Evolutionary conservation across 2,113 vertebrate genomes (phyloP), one percentile per base, ranked within the genome.

Genomic region (Pelodiscus sinensis): DNA sequence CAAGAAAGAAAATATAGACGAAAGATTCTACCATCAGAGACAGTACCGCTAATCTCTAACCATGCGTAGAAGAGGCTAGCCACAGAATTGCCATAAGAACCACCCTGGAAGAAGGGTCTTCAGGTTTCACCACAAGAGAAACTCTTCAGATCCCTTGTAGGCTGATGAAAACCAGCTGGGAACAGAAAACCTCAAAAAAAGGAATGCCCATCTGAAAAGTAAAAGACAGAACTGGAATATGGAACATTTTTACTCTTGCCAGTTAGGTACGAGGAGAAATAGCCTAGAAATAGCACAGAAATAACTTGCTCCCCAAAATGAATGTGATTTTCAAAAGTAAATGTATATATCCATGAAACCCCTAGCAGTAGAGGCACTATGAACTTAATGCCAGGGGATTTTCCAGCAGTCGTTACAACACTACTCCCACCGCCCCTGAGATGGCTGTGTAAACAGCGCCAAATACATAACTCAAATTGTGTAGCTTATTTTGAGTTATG

Each of bases 241-340:
- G 52, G 62, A 5, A 2, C 35, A 77, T 51, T 94, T 86, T 15
- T 14, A 54, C 29, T 84, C 79, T 80, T 38, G 55, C 54, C 31
- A 77, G 3, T 71, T 77, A 14, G 18, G 18, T 71, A 71, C 6
- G 88, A 58, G 68, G 79, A 88, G 71, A 90, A 44, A 44, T 44
- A 44, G 44, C 71, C 84, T 88, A 56, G 83, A 83, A 55, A 22
- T 85, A 44, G 54, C 77, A 86, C 0, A 0, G 91, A 91, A 21
- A 6, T 55, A 16, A 25, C 85, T 79, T 85, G 80, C 15, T 35
- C 88, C 85, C 62, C 84, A 78, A 35, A 92, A 71, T 9, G 94
- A 89, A 54, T 5, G 71, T 81, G 62, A 21, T 22, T 95, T 83
- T 81, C 71, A 85, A 89, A 62, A 29, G 29, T 38, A 71, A 92